These are phyloP conservation scores for Slavum lentiscoides DNA, from an alignment of 2,888 invertebrate genomes.

Conservation along the genomic window DNA sequence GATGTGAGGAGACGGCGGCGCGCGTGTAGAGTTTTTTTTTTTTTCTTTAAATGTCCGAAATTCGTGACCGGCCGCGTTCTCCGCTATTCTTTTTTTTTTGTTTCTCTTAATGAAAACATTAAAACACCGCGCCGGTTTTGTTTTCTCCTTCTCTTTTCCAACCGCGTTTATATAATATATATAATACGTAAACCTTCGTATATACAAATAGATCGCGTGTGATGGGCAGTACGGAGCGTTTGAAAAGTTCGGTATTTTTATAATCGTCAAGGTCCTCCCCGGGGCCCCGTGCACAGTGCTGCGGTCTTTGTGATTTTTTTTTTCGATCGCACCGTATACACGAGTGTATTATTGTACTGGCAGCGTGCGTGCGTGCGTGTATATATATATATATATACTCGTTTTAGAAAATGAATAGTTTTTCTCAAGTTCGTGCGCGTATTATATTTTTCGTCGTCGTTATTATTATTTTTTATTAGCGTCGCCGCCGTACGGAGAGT, in stretches of 20 bases:
- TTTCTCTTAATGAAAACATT: slow-evolving; percentile 48
- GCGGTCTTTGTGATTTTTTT: too few relatives aligned
- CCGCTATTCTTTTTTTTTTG: slow-evolving; percentile 34
- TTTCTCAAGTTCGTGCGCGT: not conserved
- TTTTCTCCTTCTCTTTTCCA: too few relatives aligned
- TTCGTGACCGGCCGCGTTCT: slow-evolving; percentile 39
- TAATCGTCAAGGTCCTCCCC: too few relatives aligned
- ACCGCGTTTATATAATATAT: not conserved
- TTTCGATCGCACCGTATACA: too few relatives aligned
- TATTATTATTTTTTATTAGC: slow-evolving; percentile 2
- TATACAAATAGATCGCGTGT: too few relatives aligned
- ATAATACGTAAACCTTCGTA: not conserved
- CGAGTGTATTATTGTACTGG: too few relatives aligned
- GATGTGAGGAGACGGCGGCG: not conserved
- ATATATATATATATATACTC: not conserved
- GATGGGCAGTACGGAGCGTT: too few relatives aligned
- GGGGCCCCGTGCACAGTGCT: too few relatives aligned
- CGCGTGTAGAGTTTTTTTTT: not conserved
- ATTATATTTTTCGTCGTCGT: slow-evolving; percentile 12
- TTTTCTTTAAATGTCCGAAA: slow-evolving; percentile 41
- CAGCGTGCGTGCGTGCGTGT: too few relatives aligned
- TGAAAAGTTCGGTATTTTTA: too few relatives aligned
- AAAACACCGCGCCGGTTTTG: not conserved
- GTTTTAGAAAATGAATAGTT: slow-evolving; percentile 42
- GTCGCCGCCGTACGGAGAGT: too few relatives aligned